A percentile compares a stretch with the other conserved stretches of the same genome.
Evolutionary conservation across 2,113 vertebrate species (phyloP).

Genomic region (Zapornia atra): DNA sequence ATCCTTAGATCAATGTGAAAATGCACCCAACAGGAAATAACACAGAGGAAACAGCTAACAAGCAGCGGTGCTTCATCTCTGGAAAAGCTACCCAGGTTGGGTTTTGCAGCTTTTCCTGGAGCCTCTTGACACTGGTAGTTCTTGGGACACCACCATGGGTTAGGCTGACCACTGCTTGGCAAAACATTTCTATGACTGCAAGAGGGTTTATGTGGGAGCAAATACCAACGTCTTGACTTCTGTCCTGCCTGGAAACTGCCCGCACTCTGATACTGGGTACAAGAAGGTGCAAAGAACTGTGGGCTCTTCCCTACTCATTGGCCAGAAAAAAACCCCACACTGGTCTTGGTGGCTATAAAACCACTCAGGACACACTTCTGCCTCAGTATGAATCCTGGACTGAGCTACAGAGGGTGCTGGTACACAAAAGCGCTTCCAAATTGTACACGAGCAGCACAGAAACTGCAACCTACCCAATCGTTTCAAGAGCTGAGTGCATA

Average conservation of each 20-base stretch:
- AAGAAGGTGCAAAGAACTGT: not conserved
- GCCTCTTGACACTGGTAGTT: not conserved
- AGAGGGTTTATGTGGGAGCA: not conserved
- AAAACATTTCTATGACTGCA: not conserved
- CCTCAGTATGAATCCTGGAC: not conserved
- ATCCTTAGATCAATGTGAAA: not conserved
- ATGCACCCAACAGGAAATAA: not conserved
- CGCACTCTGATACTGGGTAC: accelerated
- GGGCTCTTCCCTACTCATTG: not conserved
- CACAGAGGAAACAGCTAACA: not conserved
- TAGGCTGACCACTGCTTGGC: not conserved
- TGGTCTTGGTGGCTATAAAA: not conserved
- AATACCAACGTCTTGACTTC: not conserved
- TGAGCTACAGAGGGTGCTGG: not conserved
- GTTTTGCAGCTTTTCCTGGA: not conserved
- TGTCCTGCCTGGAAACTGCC: not conserved
- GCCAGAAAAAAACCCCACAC: not conserved
- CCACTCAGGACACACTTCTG: not conserved
- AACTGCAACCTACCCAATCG: not conserved
- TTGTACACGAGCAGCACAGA: not conserved
- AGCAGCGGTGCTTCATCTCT: not conserved
- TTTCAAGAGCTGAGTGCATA: not conserved
- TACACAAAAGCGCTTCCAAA: not conserved
- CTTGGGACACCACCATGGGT: not conserved
- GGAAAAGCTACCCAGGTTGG: not conserved